Evolutionary conservation across 2,888 invertebrate genomes (phyloP).

Genomic region (Plutella xylostella): DNA sequence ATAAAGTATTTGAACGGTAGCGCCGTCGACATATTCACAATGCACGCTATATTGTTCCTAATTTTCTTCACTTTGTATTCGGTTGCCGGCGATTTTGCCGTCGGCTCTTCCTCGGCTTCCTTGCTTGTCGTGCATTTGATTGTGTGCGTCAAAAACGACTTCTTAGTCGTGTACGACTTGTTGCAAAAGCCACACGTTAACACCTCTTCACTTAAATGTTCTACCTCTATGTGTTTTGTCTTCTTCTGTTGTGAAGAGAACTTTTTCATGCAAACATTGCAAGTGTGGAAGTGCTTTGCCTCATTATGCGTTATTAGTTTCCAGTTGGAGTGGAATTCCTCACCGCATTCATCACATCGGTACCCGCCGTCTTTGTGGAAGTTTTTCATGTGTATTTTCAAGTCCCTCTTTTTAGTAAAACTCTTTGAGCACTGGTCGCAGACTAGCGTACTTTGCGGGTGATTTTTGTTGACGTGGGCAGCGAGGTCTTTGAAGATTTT

Average conservation of each 20-base stretch:
- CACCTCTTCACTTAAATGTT: constrained; percentile 29
- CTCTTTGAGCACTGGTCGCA: constrained; percentile 35
- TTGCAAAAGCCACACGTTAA: constrained; percentile 41
- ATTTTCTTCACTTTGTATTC: constrained; percentile 25
- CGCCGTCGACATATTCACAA: constrained; percentile 30
- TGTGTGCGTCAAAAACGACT: constrained; percentile 39
- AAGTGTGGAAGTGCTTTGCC: constrained; percentile 36
- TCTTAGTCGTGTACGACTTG: constrained; percentile 35
- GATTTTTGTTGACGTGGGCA: constrained; percentile 36
- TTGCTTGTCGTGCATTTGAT: constrained; percentile 28
- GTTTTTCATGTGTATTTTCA: constrained; percentile 33
- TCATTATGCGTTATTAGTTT: constrained; percentile 34
- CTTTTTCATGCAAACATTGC: constrained; percentile 42
- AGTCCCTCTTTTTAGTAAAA: constrained; percentile 40
- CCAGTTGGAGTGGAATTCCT: constrained; percentile 27
- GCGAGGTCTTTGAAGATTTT: constrained; percentile 35
- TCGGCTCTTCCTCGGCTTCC: constrained; percentile 12
- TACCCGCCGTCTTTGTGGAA: constrained; percentile 33
- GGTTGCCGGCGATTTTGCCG: constrained; percentile 12
- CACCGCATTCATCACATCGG: constrained; percentile 33
- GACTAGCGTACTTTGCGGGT: constrained; percentile 30
- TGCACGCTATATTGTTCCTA: constrained; percentile 35
- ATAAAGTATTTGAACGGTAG: constrained; percentile 34
- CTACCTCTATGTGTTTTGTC: constrained; percentile 39
- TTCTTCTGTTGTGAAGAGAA: constrained; percentile 35